Conservation (phyloP, 2,888 invertebrate genomes). For the Criorhina ranunculi region DNA sequence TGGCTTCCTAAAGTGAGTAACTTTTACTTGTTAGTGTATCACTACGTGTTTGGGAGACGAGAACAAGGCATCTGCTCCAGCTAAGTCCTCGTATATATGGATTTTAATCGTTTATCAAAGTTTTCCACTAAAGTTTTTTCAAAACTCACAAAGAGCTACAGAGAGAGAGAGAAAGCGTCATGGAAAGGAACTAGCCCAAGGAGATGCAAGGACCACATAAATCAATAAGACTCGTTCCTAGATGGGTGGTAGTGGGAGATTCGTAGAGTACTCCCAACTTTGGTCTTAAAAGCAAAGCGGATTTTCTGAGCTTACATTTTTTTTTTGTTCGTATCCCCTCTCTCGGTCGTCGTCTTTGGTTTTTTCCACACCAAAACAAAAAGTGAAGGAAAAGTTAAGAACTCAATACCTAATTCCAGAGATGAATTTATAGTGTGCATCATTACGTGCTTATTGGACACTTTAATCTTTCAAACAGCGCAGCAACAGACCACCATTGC, state of each 20-base stretch:
- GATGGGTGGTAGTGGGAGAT: too few species aligned
- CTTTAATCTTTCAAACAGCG: slow-evolving; percentile 57
- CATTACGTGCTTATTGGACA: slow-evolving; percentile 65
- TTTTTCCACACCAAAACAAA: neutral
- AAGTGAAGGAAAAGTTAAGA: slow-evolving; percentile 31
- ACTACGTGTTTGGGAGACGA: neutral
- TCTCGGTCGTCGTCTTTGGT: neutral
- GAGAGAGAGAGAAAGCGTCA: too few species aligned
- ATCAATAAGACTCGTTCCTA: slow-evolving; percentile 6
- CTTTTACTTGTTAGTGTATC: slow-evolving; percentile 25
- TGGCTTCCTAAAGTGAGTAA: slow-evolving; percentile 5
- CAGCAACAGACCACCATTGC: slow-evolving; percentile 10
- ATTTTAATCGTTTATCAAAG: slow-evolving; percentile 41
- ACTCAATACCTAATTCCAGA: slow-evolving; percentile 46
- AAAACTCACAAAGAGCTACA: neutral
- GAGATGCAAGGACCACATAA: neutral
- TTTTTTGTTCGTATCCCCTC: neutral
- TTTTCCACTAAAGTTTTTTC: slow-evolving; percentile 24
- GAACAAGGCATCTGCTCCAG: slow-evolving; percentile 29
- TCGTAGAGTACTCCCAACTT: neutral
- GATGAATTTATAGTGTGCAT: slow-evolving; percentile 58
- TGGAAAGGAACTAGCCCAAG: neutral
- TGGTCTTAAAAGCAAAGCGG: slow-evolving; percentile 11
- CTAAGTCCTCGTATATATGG: slow-evolving; percentile 1
- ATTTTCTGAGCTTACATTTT: slow-evolving; percentile 11